Evolutionary conservation across 2,113 vertebrate genomes (phyloP), one percentile per base, ranked within the genome.

Genomic region (Tupaia chinensis): DNA sequence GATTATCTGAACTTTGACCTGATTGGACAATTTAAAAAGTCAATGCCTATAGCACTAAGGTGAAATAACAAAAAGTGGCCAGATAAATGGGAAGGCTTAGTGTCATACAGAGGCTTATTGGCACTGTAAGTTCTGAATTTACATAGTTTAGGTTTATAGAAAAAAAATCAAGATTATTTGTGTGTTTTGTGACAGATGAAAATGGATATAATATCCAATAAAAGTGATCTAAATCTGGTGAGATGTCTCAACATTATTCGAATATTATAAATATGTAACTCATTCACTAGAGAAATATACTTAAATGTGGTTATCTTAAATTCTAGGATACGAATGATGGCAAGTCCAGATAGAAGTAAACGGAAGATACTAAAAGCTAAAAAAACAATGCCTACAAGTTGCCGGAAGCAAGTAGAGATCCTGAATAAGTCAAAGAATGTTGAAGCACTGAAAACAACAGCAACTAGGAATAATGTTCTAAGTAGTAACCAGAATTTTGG

Each of bases 311-410:
- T 92, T 92, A 82, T 95, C 93, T 98, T 96, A 87, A 97, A 97
- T 84, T 98, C 54, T 44, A 97, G 97, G 88, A 29, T 93, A 83
- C 27, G 9, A 97, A 97, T 94, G 32, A 97, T 97, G 97, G 94
- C 95, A 69, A 91, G 91, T 96, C 94, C 94, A 82, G 96, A 95
- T 69, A 89, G 4, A 85, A 95, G 69, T 91, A 87, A 34, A 12
- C 84, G 9, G 80, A 97, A 98, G 89, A 11, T 44, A 85, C 68
- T 97, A 93, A 98, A 81, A 94, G 96, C 83, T 54, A 98, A 93
- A 82, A 97, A 98, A 68, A 95, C 93, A 5, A 97, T 97, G 96
- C 80, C 93, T 88, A 11, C 32, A 83, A 98, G 92, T 94, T 98
- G 95, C 73, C 80, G 32, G 85, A 98, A 98, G 65, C 97, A 98